phyloP scores from a whole-genome alignment of 2,113 vertebrate species.

The Camarhynchus parvulus region DNA sequence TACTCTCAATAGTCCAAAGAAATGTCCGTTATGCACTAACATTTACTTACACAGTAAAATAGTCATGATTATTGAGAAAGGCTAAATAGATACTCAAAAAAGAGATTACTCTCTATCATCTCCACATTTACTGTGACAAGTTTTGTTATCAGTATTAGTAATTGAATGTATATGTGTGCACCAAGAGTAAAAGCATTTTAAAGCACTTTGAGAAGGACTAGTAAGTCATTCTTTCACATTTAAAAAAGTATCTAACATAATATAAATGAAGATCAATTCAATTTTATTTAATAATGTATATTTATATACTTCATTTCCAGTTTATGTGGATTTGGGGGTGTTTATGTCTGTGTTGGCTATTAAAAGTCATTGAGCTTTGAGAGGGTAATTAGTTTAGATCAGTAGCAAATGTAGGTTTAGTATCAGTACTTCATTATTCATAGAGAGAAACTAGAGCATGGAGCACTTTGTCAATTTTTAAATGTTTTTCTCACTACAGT shows the following conservation, averaged over 20 bases:
- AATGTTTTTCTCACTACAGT: constrained; percentile 16
- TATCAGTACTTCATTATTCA: constrained; percentile 63
- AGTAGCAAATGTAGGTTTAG: constrained; percentile 30
- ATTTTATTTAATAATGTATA: background rate
- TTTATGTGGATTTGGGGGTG: background rate
- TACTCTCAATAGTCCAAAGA: background rate
- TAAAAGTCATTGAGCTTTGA: constrained; percentile 32
- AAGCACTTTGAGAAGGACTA: background rate
- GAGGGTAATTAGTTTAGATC: constrained; percentile 45
- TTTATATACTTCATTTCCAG: background rate
- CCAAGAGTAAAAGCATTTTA: background rate
- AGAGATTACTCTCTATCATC: background rate
- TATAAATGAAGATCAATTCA: background rate
- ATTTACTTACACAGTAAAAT: background rate
- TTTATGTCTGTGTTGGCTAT: background rate
- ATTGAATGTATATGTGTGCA: background rate
- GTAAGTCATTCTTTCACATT: background rate
- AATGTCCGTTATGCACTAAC: background rate
- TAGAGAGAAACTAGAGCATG: constrained; percentile 22
- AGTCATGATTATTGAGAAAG: background rate
- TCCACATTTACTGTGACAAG: background rate
- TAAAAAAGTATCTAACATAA: background rate
- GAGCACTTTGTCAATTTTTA: constrained; percentile 48
- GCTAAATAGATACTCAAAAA: background rate
- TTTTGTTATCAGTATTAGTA: background rate